These are phyloP conservation scores for Nebria ingens DNA, from an alignment of 1,140 invertebrate genomes.

Conservation along the genomic window DNA sequence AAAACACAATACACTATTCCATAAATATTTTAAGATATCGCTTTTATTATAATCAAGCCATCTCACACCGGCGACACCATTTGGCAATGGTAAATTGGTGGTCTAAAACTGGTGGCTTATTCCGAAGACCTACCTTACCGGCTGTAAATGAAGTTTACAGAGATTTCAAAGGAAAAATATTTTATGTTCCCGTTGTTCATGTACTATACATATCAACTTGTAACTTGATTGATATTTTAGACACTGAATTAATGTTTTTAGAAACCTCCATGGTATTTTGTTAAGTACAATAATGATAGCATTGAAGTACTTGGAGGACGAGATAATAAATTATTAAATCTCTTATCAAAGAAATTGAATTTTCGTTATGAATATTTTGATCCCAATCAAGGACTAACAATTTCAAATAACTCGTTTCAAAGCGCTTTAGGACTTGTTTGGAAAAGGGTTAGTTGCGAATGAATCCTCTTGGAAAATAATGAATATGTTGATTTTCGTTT, in stretches of 20 bases:
- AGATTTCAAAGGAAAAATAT: slow-evolving; percentile 48
- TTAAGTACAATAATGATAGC: slow-evolving; percentile 46
- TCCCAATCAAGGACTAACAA: slow-evolving; percentile 53
- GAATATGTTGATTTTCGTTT: neutral
- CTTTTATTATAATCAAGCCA: slow-evolving; percentile 56
- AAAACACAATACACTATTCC: too few species aligned
- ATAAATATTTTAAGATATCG: too few species aligned
- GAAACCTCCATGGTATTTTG: slow-evolving; percentile 65
- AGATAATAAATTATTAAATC: slow-evolving; percentile 50
- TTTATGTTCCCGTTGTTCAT: slow-evolving; percentile 55
- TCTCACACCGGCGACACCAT: slow-evolving; percentile 38
- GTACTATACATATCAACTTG: slow-evolving; percentile 31
- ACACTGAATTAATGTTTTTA: slow-evolving; percentile 26
- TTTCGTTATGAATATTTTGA: slow-evolving; percentile 58
- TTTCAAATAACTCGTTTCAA: slow-evolving; percentile 49
- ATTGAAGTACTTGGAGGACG: slow-evolving; percentile 53
- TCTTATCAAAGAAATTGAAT: slow-evolving; percentile 53
- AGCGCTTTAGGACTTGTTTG: slow-evolving; percentile 57
- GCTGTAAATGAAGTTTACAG: slow-evolving; percentile 42
- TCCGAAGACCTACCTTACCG: slow-evolving; percentile 49
- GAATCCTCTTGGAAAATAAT: neutral
- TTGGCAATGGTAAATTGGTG: slow-evolving; percentile 57
- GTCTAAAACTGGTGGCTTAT: slow-evolving; percentile 42
- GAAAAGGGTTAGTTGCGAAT: slow-evolving; percentile 41
- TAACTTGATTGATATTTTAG: slow-evolving; percentile 3